Conservation (phyloP, 2,888 invertebrate species). For the Acanthosepion esculentum region DNA sequence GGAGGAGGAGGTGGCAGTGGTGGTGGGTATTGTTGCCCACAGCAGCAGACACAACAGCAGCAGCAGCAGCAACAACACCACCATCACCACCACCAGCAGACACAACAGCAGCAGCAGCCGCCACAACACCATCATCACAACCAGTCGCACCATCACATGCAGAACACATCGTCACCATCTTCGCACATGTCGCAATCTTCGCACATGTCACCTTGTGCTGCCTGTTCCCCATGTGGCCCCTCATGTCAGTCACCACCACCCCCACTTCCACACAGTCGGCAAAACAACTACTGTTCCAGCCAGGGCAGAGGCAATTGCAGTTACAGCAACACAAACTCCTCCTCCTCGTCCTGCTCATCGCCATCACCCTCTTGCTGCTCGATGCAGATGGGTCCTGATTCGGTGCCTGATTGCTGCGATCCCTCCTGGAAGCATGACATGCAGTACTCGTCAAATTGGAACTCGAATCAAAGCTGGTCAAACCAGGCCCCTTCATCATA, state of each 20-base stretch:
- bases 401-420: constrained; percentile 21
- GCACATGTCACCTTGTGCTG: not conserved
- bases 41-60: not conserved
- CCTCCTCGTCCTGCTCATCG: not conserved
- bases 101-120: not conserved
- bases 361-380: not conserved
- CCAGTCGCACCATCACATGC: not conserved
- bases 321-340: not conserved
- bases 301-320: constrained; percentile 21
- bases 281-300: not conserved
- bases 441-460: constrained; percentile 34
- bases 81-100: not conserved
- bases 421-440: not conserved
- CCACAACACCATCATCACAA: not conserved
- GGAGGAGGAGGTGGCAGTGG: not conserved
- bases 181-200: not conserved
- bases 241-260: not conserved
- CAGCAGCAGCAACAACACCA: not conserved
- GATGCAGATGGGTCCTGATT: not conserved
- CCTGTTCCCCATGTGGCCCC: not conserved
- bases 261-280: not conserved
- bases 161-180: not conserved
- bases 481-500: not conserved
- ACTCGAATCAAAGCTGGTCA: not conserved
- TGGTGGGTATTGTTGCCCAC: not conserved